Evolutionary conservation across 2,888 invertebrate species (phyloP).

Genomic region (Orchesella flavescens): DNA sequence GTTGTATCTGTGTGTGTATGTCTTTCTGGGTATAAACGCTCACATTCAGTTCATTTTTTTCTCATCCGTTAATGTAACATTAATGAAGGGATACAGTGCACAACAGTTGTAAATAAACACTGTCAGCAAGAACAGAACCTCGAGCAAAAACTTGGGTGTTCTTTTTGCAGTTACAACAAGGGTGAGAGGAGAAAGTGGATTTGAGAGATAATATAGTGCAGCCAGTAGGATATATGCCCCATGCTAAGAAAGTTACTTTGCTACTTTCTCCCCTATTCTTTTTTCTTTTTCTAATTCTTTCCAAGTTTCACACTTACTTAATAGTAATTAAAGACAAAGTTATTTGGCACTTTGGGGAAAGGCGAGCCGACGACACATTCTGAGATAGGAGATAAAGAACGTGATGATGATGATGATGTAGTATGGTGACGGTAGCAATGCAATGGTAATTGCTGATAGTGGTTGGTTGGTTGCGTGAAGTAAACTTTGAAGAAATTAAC

Average conservation of each 20-base stretch:
- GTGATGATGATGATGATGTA: constrained; percentile 24
- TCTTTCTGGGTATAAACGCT: too few species aligned
- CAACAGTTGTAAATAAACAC: constrained; percentile 39
- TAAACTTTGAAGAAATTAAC: constrained; percentile 48
- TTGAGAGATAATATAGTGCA: too few species aligned
- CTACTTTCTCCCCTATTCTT: not conserved
- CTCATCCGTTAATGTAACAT: constrained; percentile 19
- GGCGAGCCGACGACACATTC: not conserved
- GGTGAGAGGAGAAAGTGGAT: too few species aligned
- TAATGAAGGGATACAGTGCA: constrained; percentile 30
- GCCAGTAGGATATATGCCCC: too few species aligned
- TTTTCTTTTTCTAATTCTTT: constrained; percentile 8
- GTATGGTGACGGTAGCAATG: not conserved
- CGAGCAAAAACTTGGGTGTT: not conserved
- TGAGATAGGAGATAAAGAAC: not conserved
- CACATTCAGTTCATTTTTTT: too few species aligned
- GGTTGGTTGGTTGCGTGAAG: constrained; percentile 16
- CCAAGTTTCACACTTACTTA: constrained; percentile 47
- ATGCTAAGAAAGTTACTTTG: too few species aligned
- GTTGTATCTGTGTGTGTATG: too few species aligned
- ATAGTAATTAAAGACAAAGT: constrained; percentile 53
- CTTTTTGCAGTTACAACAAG: not conserved
- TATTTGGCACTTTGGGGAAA: constrained; percentile 37
- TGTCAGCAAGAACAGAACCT: constrained; percentile 8
- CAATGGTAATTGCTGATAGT: not conserved